Base-by-base conservation (phyloP, 2,888 invertebrate species). In the Caenorhabditis zanzibari region DNA sequence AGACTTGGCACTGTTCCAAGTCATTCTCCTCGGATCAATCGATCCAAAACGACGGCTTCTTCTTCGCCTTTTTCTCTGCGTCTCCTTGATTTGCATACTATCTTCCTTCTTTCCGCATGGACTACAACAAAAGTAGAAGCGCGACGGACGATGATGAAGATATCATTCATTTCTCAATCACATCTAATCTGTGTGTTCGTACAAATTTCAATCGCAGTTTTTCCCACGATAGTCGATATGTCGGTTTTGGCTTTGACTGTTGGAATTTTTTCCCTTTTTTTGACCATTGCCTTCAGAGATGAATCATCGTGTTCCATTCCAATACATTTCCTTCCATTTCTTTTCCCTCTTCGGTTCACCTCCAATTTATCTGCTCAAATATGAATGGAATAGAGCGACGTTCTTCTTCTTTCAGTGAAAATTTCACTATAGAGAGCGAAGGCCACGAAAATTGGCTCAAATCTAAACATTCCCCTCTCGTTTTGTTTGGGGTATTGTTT, bases 401-500 rank as follows among this genome's bases (percentile, higher is more conserved):
- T 52, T 52, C 22, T 19, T 22, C n/a, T 52, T 59, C 14, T 47
- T 58, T 32, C 32, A 7, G n/a, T n/a, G 32, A 38, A 19, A 28
- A n/a, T 16, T 22, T 19, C 14, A 41, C 61, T 22, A 58, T 16
- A 58, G 2, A 58, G 16, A 14, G 16, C 19, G 28, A 26, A 5
- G 28, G 52, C 6, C 2, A 28, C 49, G 59, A 69, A 76, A 71
- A 77, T 77, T 77, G 77, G 63, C 77, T 77, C 77, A 69, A 77
- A 77, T 77, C 77, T 71, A 77, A 77, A 77, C 77, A 77, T 77
- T 71, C 32, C 35, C 35, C 68, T 69, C n/a, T 19, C 6, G 32
- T 47, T 58, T 63, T 38, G 26, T 44, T 28, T 54, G 19, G 38
- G 63, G 28, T 61, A 47, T 58, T 73, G 58, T 75, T 75, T 58